Percentiles rank a stretch among this genome's conserved stretches.
Conservation (phyloP, 2,888 invertebrate species). For the Cyrtodaria siliqua region DNA sequence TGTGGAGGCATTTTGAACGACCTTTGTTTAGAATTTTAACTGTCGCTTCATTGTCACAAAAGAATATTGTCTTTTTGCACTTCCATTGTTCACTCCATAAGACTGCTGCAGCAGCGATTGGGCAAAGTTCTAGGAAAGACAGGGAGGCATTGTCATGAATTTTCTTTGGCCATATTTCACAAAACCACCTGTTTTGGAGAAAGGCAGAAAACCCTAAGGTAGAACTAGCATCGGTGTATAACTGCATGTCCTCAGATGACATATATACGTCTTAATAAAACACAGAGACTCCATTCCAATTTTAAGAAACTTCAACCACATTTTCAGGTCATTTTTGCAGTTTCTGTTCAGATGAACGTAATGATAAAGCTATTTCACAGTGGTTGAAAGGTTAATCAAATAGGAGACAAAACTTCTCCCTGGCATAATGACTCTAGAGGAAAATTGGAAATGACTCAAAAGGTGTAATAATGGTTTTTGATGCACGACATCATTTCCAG, state of each 20-base stretch:
- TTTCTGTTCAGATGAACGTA: slow-evolving; percentile 24
- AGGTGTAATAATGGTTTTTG: slow-evolving; percentile 24
- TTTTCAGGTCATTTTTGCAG: slow-evolving; percentile 27
- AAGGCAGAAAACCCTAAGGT: slow-evolving; percentile 14
- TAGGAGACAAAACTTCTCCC: slow-evolving; percentile 42
- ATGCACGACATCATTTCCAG: not conserved
- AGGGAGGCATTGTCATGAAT: too few relatives aligned
- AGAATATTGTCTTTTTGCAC: too few relatives aligned
- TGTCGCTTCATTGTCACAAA: too few relatives aligned
- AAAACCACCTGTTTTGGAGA: slow-evolving; percentile 34
- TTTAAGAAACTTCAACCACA: slow-evolving; percentile 31
- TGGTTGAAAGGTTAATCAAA: slow-evolving; percentile 21
- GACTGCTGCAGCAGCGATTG: too few relatives aligned
- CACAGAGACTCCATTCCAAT: slow-evolving; percentile 53
- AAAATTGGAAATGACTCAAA: slow-evolving; percentile 31
- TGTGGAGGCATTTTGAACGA: too few relatives aligned
- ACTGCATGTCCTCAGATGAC: slow-evolving; percentile 25
- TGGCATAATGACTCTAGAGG: slow-evolving; percentile 18
- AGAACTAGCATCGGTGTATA: slow-evolving; percentile 35
- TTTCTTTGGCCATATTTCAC: slow-evolving; percentile 24
- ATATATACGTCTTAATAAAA: slow-evolving; percentile 35
- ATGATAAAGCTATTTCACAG: slow-evolving; percentile 28
- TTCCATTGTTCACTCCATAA: too few relatives aligned
- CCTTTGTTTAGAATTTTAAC: too few relatives aligned
- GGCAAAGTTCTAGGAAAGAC: too few relatives aligned